Conservation (phyloP, 2,888 invertebrate genomes). For the Cistogaster globosa region DNA sequence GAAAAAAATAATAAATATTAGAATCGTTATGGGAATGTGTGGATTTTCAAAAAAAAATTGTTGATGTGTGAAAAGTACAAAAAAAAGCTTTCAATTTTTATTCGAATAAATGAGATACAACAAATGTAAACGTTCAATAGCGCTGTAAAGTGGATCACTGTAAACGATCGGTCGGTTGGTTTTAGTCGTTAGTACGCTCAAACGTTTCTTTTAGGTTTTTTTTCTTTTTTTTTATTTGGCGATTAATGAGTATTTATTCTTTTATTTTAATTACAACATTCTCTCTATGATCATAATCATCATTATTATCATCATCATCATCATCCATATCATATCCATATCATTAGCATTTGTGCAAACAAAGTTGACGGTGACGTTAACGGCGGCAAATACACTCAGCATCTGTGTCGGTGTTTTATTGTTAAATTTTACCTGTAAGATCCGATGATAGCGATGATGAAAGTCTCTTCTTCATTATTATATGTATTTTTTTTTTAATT, state of each 20-base stretch:
- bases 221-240: conserved; percentile 1
- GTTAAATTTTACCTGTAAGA: conserved; percentile 67
- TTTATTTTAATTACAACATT: conserved; percentile 36
- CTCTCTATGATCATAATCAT: conserved; percentile 41
- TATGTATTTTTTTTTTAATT: not conserved
- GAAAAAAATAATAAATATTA: not conserved
- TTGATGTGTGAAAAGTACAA: conserved; percentile 53
- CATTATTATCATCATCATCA: not conserved
- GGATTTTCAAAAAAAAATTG: conserved; percentile 52
- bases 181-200: conserved; percentile 12
- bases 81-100: conserved; percentile 34
- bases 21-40: conserved; percentile 19
- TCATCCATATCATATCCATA: conserved; percentile 1
- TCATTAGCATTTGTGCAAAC: conserved; percentile 52
- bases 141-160: conserved; percentile 58
- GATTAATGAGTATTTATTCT: conserved; percentile 13
- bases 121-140: conserved; percentile 51
- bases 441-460: conserved; percentile 59
- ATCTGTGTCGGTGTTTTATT: conserved; percentile 65
- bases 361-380: conserved; percentile 58
- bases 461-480: conserved; percentile 46
- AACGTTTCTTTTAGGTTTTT: conserved; percentile 22
- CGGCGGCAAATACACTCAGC: conserved; percentile 47
- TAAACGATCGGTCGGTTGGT: conserved; percentile 39
- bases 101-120: conserved; percentile 51